Base-by-base conservation (phyloP, 1,140 invertebrate genomes). In the Bicyclus anynana region DNA sequence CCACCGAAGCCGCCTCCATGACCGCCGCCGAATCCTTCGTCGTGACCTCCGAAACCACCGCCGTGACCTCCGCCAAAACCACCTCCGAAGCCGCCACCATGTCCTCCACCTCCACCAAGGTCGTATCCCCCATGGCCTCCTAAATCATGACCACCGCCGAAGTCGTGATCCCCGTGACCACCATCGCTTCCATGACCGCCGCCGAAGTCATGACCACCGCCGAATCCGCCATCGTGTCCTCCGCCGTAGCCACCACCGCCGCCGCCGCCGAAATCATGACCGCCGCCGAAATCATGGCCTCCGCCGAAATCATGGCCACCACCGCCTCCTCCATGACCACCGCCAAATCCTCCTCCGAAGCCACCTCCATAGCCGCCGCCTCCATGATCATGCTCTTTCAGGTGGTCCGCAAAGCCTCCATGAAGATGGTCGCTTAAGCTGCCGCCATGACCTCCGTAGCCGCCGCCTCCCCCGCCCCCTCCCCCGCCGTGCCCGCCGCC, bases 401-500 rank as follows among this genome's bases (percentile, higher is more conserved):
- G 53, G 44, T 73, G 71, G 16, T 73, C 71, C 29, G 44, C 62
- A 26, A 65, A 69, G 27, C 69, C 67, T 59, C 69, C 72, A 40
- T 67, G 61, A 1, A 65, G 57, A 10, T 38, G 35, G n/a, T 63
- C 61, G 9, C 37, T 44, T 23, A 54, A 52, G 21, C 57, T 53
- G 17, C 64, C 67, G 7, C 67, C 67, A 51, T 33, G 48, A 10
- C 66, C 62, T 0, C 67, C 67, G 12, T 65, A 48, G 0, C 67
- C 53, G 18, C 67, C 66, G 7, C 68, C 69, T 5, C 69, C 69
- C 1, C 73, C 74, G 6, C 29, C 29, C 1, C 72, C 73, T 47
- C 67, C 63, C 2, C 69, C 75, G 51, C 23, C 23, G 7, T 23
- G 23, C 7, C 23, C 23, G 23, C 23, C 23, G 23, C 71, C 73